Evolutionary conservation across 2,888 invertebrate species (phyloP).

Genomic region (Calameuta idolon): DNA sequence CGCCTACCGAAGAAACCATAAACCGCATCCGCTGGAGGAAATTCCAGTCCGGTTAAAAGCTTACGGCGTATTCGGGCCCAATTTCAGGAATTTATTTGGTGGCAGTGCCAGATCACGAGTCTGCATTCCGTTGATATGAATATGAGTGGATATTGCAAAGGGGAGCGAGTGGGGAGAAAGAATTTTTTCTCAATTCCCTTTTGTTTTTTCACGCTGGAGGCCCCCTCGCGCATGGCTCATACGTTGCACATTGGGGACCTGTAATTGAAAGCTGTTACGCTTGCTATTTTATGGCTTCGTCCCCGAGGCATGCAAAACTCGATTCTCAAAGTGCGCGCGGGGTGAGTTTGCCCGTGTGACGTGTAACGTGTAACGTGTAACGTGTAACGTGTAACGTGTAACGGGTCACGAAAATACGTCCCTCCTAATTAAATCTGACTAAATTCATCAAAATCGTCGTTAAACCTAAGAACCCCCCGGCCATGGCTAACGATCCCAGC

Average conservation of each 20-base stretch:
- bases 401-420: conserved; percentile 50
- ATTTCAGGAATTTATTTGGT: too few species aligned
- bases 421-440: conserved; percentile 58
- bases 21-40: not conserved
- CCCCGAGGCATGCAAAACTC: conserved; percentile 59
- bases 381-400: conserved; percentile 26
- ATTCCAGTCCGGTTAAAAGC: conserved; percentile 14
- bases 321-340: conserved; percentile 46
- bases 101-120: too few species aligned
- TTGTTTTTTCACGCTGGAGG: conserved; percentile 8
- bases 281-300: conserved; percentile 62
- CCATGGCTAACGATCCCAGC: conserved; percentile 17
- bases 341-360: not conserved
- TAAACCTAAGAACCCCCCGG: conserved; percentile 28
- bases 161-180: conserved; percentile 2
- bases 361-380: conserved; percentile 30
- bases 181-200: conserved; percentile 23
- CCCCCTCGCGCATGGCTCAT: conserved; percentile 35
- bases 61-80: conserved; percentile 1
- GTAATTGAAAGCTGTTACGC: conserved; percentile 65
- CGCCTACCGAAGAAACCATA: too few species aligned
- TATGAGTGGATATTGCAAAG: conserved; percentile 6
- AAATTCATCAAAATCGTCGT: conserved; percentile 57
- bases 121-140: too few species aligned
- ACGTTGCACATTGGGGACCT: conserved; percentile 43